A percentile compares a stretch with the other conserved stretches of the same genome.
These are phyloP conservation scores for Drosophila macrospina DNA, from an alignment of 2,888 invertebrate genomes.

Conservation along the genomic window DNA sequence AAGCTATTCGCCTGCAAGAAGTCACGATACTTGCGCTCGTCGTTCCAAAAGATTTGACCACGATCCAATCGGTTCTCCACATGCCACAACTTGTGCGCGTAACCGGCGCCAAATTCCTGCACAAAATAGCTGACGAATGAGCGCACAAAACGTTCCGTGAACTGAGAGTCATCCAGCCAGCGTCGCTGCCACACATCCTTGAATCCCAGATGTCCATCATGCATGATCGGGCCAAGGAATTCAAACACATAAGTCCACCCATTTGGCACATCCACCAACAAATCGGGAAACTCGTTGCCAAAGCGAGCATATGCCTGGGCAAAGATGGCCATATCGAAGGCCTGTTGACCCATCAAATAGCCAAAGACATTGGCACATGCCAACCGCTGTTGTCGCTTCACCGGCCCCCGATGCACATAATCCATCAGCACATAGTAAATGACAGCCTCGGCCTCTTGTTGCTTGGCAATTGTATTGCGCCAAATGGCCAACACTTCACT, in stretches of 20 bases:
- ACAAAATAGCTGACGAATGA: constrained; percentile 80
- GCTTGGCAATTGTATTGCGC: constrained; percentile 56
- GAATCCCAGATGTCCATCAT: constrained; percentile 71
- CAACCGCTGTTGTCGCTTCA: constrained; percentile 69
- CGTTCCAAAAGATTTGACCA: constrained; percentile 74
- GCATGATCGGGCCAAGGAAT: constrained; percentile 82
- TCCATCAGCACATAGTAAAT: constrained; percentile 74
- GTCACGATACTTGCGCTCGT: constrained; percentile 62
- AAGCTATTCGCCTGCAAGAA: constrained; percentile 75
- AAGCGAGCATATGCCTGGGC: constrained; percentile 73
- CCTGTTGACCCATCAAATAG: constrained; percentile 65
- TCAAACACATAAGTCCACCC: constrained; percentile 82
- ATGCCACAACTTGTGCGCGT: constrained; percentile 79
- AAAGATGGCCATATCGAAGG: constrained; percentile 65
- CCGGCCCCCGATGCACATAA: constrained; percentile 71
- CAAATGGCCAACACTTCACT: constrained; percentile 67
- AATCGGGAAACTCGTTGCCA: constrained; percentile 71
- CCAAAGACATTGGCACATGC: constrained; percentile 77
- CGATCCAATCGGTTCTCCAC: constrained; percentile 75
- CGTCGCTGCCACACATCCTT: constrained; percentile 76
- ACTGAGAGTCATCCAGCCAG: constrained; percentile 67
- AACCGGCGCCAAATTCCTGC: constrained; percentile 81
- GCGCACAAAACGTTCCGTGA: constrained; percentile 75
- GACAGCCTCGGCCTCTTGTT: constrained; percentile 64
- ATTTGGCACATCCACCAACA: constrained; percentile 82